A percentile compares a stretch with the other conserved stretches of the same genome.
Evolutionary conservation across 2,888 invertebrate species (phyloP).

Genomic region (Cephus runcator): DNA sequence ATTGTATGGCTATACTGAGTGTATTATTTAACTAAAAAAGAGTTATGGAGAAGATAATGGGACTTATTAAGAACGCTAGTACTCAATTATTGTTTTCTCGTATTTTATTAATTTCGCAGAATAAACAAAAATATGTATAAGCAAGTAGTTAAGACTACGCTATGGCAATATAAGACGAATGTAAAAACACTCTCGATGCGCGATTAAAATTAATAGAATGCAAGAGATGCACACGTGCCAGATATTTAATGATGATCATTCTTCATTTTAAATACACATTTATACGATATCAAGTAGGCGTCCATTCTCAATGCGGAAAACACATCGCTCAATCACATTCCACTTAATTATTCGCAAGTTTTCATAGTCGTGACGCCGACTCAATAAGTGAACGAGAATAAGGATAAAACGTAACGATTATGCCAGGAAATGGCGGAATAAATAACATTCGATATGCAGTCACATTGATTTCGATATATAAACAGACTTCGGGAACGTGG

Average conservation of each 20-base stretch:
- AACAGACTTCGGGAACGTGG: background rate
- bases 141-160: background rate
- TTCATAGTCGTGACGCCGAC: background rate
- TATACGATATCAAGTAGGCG: background rate
- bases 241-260: background rate
- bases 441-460: background rate
- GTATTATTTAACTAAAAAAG: background rate
- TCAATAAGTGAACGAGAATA: background rate
- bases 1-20: background rate
- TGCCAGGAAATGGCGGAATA: background rate
- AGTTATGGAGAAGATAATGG: background rate
- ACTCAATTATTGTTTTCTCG: background rate
- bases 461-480: background rate
- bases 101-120: background rate
- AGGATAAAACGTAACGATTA: background rate
- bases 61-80: background rate
- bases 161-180: background rate
- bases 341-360: background rate
- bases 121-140: background rate
- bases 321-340: background rate
- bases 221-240: background rate
- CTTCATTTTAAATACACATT: background rate
- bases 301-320: background rate
- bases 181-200: background rate
- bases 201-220: background rate